Conservation (phyloP, 53 echinoderm and acorn worm species). For the Stichopus horrens region DNA sequence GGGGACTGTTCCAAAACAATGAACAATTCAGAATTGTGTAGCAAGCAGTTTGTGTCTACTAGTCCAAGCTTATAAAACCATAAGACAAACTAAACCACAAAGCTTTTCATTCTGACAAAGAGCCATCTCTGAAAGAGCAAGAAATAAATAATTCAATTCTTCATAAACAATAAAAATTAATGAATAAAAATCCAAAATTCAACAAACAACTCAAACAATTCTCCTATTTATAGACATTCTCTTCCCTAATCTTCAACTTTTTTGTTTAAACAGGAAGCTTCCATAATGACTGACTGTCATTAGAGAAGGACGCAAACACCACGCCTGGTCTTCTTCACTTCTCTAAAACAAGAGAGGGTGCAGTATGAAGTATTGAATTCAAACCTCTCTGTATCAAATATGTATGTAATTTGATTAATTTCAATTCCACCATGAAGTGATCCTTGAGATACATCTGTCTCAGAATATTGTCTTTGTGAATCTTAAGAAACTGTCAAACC, state of each 20-base stretch:
- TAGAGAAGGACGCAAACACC: background rate
- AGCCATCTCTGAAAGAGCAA: no score
- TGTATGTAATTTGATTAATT: conserved; percentile 33
- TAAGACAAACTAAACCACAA: no score
- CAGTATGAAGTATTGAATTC: conserved; percentile 29
- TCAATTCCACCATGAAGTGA: conserved; percentile 1
- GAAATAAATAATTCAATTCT: no score
- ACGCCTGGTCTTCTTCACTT: background rate
- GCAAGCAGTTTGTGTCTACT: no score
- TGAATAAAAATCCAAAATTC: no score
- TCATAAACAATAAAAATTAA: no score
- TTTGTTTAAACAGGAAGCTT: background rate
- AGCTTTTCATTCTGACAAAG: no score
- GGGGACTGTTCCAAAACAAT: no score
- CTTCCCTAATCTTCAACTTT: background rate
- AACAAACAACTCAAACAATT: no score
- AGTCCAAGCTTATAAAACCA: no score
- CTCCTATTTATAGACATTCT: background rate
- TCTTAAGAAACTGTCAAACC: no score
- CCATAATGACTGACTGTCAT: background rate
- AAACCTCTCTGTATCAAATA: conserved; percentile 18
- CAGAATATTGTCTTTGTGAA: background rate
- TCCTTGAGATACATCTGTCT: background rate
- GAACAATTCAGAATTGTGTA: no score
- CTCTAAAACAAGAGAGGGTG: background rate